Base-by-base conservation (phyloP, 2,888 invertebrate genomes). In the Girardia tigrina region DNA sequence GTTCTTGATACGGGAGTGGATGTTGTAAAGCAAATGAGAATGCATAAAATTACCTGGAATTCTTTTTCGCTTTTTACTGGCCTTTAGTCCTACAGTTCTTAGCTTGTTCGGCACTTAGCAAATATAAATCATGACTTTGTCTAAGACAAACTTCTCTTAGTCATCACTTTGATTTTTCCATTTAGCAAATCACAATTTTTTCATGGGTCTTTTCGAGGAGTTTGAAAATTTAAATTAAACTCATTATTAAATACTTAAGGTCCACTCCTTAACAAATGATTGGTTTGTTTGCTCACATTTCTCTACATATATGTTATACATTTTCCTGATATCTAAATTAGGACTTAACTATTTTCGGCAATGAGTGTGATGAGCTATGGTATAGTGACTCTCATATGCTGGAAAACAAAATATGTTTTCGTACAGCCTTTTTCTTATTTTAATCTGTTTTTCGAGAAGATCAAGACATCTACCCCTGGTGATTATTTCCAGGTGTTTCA, bases 361-460 rank as follows among this genome's bases (percentile, higher is more conserved):
- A 20, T n/a, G 56, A 56, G 56, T 56, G n/a, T n/a, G 56, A 56
- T 56, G 56, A 56, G 56, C 6, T 56, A n/a, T 16, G 56, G 56
- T 56, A 56, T 56, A 56, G 56, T 56, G 56, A 16, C 56, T 56
- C 56, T 56, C 56, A 56, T n/a, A 12, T 56, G 56, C 56, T 56
- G 56, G 56, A 56, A 56, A 56, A 36, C 36, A 12, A 36, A 36
- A 36, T 36, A 36, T 8, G 36, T 36, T 16, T 36, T 36, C 36
- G 8, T 12, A 56, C 23, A n/a, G n/a, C 8, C 23, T 56, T 23
- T 56, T 12, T 36, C 8, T 36, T 12, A 12, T 16, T 36, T 16
- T 12, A 12, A 36, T 36, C 36, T 36, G 36, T 36, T 16, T 36
- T 36, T 36, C 36, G 16, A 36, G 36, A 36, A 12, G 36, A 36